Evolutionary conservation across 2,113 vertebrate species (phyloP), one percentile per base, ranked within the genome.

Genomic region (Brachyistius frenatus): DNA sequence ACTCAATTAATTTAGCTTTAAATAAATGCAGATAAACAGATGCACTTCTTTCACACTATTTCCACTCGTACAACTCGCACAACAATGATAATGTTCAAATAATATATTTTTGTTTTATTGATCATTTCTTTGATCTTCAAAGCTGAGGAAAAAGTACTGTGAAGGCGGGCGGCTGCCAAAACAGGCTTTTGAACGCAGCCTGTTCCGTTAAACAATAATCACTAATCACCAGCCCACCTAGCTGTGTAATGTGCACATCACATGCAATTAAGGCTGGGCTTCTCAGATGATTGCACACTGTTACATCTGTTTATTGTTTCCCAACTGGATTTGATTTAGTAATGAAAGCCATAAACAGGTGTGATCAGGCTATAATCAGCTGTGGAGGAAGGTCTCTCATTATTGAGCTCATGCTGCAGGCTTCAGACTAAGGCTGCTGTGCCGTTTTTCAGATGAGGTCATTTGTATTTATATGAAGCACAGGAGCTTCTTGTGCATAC

Each of bases 391-490:
- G 44, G 62, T 8, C 55, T 76, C 72, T 80, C 69, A 58, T 78
- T 72, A 80, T 13, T 13, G 50, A 78, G 54, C 13, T 39, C 3
- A 64, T n/a, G 32, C 70, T 41, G 33, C 58, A 56, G 73, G 76
- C 57, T 80, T 75, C n/a, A 49, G 83, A 83, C 78, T 67, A 54
- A 86, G 37, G n/a, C 49, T 46, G 61, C 58, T 60, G 55, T 58
- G 46, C 66, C 90, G 87, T 91, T 89, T 23, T 89, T 87, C 73
- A 62, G 58, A 84, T 91, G 89, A 93, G 66, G 74, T 90, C 35
- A 89, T 88, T 76, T 57, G 65, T 88, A 80, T 88, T 88, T 86
- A 83, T 56, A 80, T 9, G 15, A 83, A 69, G 36, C 64, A 78
- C 50, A 54, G 76, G 75, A 86, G 84, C 72, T 52, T 90, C 78